phyloP scores from a whole-genome alignment of 2,888 invertebrate genomes.

The Ariolimax columbianus region DNA sequence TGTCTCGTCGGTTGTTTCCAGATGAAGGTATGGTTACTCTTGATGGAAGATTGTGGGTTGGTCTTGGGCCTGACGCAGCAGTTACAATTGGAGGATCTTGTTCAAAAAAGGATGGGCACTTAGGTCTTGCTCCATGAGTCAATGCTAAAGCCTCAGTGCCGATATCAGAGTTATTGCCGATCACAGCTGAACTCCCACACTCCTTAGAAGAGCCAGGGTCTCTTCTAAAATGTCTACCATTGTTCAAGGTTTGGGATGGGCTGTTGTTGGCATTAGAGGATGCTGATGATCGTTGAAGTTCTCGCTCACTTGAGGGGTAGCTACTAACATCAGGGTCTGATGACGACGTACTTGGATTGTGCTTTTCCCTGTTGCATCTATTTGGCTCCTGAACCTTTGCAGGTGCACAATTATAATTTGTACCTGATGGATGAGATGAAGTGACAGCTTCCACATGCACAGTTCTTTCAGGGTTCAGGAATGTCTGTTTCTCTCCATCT shows the following conservation, averaged over 20 bases:
- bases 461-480: background rate
- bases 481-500: background rate
- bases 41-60: background rate
- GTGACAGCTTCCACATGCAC: conserved; percentile 8
- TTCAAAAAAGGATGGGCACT: conserved; percentile 39
- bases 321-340: background rate
- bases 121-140: background rate
- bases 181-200: background rate
- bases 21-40: background rate
- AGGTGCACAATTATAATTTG: background rate
- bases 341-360: background rate
- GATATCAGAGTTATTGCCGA: background rate
- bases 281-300: background rate
- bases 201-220: background rate
- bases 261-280: background rate
- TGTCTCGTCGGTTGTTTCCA: background rate
- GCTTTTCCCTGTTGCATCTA: background rate
- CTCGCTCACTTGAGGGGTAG: background rate
- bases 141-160: background rate
- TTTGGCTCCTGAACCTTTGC: background rate
- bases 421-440: conserved; percentile 1
- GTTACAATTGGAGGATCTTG: conserved; percentile 14
- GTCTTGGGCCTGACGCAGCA: background rate
- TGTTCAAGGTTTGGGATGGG: background rate
- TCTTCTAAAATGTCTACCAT: background rate